These are phyloP conservation scores for Asobara japonica DNA, from an alignment of 1,140 invertebrate species.

Conservation along the genomic window DNA sequence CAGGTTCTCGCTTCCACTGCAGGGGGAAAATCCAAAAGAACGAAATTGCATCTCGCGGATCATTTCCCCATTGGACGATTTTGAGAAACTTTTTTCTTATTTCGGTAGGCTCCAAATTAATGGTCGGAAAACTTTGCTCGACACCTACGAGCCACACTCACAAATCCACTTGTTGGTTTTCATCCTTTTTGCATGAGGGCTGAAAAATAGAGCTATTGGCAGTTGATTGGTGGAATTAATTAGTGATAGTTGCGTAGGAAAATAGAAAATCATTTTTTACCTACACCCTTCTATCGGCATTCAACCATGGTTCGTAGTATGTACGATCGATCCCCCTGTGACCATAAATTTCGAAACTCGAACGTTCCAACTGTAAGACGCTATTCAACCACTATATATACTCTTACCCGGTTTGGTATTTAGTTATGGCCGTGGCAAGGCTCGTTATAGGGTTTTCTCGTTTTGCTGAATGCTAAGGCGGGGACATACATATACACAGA, in stretches of 20 bases:
- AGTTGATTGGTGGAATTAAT: conserved; percentile 2
- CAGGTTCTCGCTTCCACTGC: too few species aligned
- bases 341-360: conserved; percentile 20
- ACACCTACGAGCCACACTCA: too few species aligned
- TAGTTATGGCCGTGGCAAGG: conserved; percentile 4
- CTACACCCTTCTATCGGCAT: not conserved
- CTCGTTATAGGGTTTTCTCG: conserved; percentile 16
- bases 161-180: too few species aligned
- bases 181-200: not conserved
- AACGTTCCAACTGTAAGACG: not conserved
- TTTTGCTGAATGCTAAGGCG: conserved; percentile 6
- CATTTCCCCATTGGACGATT: too few species aligned
- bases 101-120: too few species aligned
- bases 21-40: too few species aligned
- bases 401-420: conserved; percentile 15
- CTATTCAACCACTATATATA: conserved; percentile 1
- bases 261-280: not conserved
- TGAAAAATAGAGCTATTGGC: not conserved
- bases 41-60: too few species aligned
- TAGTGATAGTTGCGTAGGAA: not conserved
- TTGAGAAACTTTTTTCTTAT: too few species aligned
- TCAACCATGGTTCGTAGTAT: not conserved
- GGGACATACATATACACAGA: not conserved
- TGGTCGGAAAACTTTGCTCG: too few species aligned
- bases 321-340: conserved; percentile 7